Evolutionary conservation across 2,113 vertebrate genomes (phyloP).

Genomic region (Zootoca vivipara): DNA sequence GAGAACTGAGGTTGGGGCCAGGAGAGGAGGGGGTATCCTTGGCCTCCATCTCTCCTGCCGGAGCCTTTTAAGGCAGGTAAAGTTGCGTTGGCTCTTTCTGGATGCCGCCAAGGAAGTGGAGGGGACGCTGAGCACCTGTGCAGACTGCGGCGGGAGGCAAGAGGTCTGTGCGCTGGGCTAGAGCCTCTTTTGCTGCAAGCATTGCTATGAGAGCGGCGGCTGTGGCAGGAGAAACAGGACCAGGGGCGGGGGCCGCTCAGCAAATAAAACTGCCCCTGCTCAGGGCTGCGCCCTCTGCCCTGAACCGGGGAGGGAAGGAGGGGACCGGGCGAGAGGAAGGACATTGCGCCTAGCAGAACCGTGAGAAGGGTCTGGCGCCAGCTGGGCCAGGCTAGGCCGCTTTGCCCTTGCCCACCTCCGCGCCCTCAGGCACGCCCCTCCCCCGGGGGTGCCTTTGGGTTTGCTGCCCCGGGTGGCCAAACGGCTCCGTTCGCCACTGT

Average conservation of each 20-base stretch:
- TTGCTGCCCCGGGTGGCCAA: not conserved
- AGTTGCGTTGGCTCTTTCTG: not conserved
- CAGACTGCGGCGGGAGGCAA: not conserved
- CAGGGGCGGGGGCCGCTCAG: constrained; percentile 45
- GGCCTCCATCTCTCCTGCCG: constrained; percentile 23
- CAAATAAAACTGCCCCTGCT: constrained; percentile 15
- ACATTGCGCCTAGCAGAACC: not conserved
- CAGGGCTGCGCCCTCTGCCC: not conserved
- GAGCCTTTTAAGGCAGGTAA: not conserved
- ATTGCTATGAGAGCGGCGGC: no score
- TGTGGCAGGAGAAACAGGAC: constrained; percentile 6
- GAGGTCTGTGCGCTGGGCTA: not conserved
- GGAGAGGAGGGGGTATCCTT: constrained; percentile 7
- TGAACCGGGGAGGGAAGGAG: not conserved
- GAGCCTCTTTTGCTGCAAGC: not conserved
- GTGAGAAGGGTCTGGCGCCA: not conserved
- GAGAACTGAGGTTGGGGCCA: not conserved
- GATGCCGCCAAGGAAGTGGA: no score
- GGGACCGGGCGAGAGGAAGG: no score
- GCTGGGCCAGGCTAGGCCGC: not conserved
- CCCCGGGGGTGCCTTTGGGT: not conserved
- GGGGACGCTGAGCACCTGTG: no score
- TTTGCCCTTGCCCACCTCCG: not conserved
- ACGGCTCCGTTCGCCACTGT: no score
- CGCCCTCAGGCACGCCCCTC: not conserved